phyloP scores from a whole-genome alignment of 2,113 vertebrate species.

The Tauraco erythrolophus region DNA sequence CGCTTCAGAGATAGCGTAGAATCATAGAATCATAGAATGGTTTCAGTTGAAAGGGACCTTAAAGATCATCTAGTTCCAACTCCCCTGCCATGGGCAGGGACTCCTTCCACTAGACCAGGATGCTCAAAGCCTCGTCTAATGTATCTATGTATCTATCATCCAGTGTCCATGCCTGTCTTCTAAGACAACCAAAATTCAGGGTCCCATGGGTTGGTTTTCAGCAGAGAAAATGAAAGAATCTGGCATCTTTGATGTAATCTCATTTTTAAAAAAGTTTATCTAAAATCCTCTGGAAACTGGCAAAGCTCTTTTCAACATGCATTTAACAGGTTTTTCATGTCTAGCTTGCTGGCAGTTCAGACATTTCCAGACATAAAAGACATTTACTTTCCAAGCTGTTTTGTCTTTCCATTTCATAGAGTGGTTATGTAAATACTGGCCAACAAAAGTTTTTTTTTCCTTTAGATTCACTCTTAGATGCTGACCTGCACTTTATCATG shows the following conservation, averaged over 20 bases:
- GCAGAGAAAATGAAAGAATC: not conserved
- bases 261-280: not conserved
- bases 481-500: not conserved
- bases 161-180: not conserved
- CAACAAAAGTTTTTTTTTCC: not conserved
- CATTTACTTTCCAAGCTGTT: not conserved
- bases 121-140: too few species aligned
- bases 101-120: too few species aligned
- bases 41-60: too few species aligned
- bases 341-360: not conserved
- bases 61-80: too few species aligned
- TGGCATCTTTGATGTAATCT: not conserved
- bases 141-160: too few species aligned
- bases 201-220: accelerated
- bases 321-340: not conserved
- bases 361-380: not conserved
- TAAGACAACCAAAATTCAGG: not conserved
- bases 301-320: not conserved
- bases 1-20: not conserved
- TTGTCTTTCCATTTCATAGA: not conserved
- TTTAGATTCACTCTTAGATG: not conserved
- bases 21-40: too few species aligned
- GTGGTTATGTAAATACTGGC: not conserved
- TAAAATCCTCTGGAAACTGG: not conserved
- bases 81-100: too few species aligned